These are phyloP conservation scores for Peromyscus attwateri DNA, from an alignment of 2,797 vertebrate genomes.

Conservation along the genomic window DNA sequence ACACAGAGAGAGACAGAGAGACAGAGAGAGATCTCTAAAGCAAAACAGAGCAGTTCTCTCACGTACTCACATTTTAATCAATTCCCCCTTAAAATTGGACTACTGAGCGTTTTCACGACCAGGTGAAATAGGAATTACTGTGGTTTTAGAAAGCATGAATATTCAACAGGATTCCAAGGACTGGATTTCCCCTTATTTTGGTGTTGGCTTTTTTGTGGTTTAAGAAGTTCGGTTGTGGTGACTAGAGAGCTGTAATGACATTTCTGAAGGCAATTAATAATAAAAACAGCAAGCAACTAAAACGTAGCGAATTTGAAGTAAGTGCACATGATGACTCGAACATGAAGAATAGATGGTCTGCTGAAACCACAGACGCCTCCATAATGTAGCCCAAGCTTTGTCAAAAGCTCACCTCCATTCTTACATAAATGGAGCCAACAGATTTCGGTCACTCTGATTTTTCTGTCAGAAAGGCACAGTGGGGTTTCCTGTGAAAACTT, in stretches of 20 bases:
- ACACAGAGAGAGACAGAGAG: background rate
- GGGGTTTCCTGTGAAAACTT: conserved; percentile 48
- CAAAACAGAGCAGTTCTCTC: conserved; percentile 26
- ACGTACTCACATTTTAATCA: conserved; percentile 22
- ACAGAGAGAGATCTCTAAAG: background rate
- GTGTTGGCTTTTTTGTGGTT: background rate
- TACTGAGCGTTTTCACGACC: conserved; percentile 30
- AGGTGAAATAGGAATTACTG: conserved; percentile 58
- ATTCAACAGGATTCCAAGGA: conserved; percentile 28
- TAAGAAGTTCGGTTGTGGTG: conserved; percentile 12
- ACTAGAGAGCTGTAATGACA: conserved; percentile 23
- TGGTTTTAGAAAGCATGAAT: conserved; percentile 26
- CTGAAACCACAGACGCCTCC: background rate
- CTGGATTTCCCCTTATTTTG: background rate
- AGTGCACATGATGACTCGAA: background rate
- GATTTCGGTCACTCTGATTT: conserved; percentile 14
- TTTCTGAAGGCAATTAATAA: conserved; percentile 52
- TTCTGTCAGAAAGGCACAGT: background rate
- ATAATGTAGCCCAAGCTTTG: background rate
- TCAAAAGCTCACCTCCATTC: conserved; percentile 43
- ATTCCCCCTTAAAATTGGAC: conserved; percentile 55
- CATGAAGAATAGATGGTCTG: background rate
- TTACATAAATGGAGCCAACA: conserved; percentile 53
- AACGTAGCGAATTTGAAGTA: conserved; percentile 12
- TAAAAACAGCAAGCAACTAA: conserved; percentile 45